Base-by-base conservation (phyloP, 1,140 invertebrate genomes). In the Drosophila nigromelanica region DNA sequence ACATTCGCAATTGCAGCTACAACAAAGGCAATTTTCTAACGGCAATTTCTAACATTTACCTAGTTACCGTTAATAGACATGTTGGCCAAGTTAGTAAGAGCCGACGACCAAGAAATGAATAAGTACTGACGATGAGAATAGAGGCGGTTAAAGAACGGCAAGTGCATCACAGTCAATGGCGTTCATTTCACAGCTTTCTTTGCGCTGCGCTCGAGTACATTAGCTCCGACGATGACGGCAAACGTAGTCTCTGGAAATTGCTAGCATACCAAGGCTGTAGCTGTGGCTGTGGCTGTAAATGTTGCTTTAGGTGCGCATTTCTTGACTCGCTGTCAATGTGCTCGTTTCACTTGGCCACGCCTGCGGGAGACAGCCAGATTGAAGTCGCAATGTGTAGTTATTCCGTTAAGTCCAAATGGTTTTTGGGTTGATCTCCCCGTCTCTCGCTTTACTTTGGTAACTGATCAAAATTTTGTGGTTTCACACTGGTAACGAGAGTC, bases 1-100 rank as follows among this genome's bases (percentile, higher is more conserved):
- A 14, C 51, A 76, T 73, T 64, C 75, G 52, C 59, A 78, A 69
- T 50, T 39, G 55, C 48, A 35, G 56, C 60, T 39, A 35, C 67
- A 70, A 69, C 64, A 79, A 67, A 67, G 75, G 83, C 78, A 89
- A 87, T 82, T 87, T 87, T 80, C 66, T 87, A 89, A 89, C 83
- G 83, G 83, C 78, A 72, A 83, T 89, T 83, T 83, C 76, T 77
- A 83, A 70, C 83, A 89, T 89, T 83, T 89, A 89, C 85, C 83
- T 74, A 89, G 83, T 89, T 89, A 89, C 83, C 83, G 83, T 89
- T 89, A 89, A 83, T 89, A 89, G 83, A 85, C 85, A 89, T 80
- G 69, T 89, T 89, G 85, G 83, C 85, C 83, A 87, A 89, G 83
- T 86, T 86, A 71, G 73, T 82, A 66, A 73, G 37, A 66, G 66